Conservation (phyloP, 2,113 vertebrate species). For the Balaeniceps rex region DNA sequence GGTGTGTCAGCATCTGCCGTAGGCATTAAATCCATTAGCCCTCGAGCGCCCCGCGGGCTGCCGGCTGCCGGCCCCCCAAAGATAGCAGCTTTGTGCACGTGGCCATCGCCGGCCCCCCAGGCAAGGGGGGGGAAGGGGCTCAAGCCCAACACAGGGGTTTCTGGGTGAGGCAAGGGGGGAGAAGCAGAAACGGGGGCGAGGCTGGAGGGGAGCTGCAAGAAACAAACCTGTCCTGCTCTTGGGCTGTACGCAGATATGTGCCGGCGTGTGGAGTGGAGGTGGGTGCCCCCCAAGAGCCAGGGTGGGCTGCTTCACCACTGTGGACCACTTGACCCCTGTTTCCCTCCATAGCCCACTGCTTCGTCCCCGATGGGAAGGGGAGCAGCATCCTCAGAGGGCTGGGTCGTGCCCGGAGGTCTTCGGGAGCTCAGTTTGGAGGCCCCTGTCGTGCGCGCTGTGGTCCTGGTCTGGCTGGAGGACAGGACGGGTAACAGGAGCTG, state of each 20-base stretch:
- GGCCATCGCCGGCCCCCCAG: neutral
- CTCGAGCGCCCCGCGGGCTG: accelerated
- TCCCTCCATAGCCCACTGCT: neutral
- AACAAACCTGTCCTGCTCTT: neutral
- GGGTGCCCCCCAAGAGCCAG: neutral
- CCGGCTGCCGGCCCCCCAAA: neutral
- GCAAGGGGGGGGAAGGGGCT: neutral
- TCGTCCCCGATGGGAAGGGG: neutral
- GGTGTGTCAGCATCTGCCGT: neutral
- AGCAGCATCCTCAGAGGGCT: neutral
- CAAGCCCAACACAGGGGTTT: neutral
- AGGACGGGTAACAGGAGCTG: neutral
- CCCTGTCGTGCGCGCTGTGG: neutral
- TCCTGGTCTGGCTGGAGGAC: constrained; percentile 30
- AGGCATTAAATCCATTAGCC: neutral
- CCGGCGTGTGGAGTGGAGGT: neutral
- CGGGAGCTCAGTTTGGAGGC: neutral
- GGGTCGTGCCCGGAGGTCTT: neutral
- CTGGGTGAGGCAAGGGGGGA: neutral
- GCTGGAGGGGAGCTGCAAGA: accelerated
- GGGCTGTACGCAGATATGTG: accelerated
- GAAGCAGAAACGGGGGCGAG: neutral
- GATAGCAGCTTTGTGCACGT: neutral
- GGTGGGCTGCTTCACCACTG: neutral
- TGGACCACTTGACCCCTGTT: neutral